These are phyloP conservation scores for Sprattus sprattus DNA, from an alignment of 2,113 vertebrate species.

Conservation along the genomic window DNA sequence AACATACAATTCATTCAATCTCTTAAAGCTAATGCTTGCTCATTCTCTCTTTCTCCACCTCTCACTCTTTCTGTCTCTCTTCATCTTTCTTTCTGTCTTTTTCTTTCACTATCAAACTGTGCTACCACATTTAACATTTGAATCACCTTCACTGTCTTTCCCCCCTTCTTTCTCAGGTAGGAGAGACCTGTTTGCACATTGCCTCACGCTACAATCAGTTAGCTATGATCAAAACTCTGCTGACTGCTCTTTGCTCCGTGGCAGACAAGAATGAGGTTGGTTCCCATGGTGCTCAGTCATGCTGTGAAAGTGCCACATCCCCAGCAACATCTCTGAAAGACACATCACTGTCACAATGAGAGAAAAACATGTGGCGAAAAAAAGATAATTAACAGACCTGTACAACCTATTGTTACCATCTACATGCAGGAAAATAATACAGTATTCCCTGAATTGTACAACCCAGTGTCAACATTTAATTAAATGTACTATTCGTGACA, in stretches of 20 bases:
- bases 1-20: background rate
- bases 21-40: background rate
- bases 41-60: background rate
- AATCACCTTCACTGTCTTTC: background rate
- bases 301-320: background rate
- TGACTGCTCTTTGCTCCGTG: conserved; percentile 83
- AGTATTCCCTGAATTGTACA: background rate
- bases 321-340: background rate
- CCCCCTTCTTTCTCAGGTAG: conserved; percentile 69
- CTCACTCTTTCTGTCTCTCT: background rate
- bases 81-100: background rate
- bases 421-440: background rate
- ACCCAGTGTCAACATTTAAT: background rate
- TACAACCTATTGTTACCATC: too few species aligned
- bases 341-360: background rate
- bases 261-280: conserved; percentile 89
- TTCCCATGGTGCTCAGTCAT: conserved; percentile 42
- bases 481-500: background rate
- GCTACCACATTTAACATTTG: background rate
- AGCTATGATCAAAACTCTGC: conserved; percentile 82
- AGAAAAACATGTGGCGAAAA: background rate
- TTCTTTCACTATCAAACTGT: background rate
- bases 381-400: background rate
- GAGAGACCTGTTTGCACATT: conserved; percentile 87
- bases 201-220: conserved; percentile 89